phyloP scores from a whole-genome alignment of 2,797 vertebrate species.

The Lepus oiostolus region DNA sequence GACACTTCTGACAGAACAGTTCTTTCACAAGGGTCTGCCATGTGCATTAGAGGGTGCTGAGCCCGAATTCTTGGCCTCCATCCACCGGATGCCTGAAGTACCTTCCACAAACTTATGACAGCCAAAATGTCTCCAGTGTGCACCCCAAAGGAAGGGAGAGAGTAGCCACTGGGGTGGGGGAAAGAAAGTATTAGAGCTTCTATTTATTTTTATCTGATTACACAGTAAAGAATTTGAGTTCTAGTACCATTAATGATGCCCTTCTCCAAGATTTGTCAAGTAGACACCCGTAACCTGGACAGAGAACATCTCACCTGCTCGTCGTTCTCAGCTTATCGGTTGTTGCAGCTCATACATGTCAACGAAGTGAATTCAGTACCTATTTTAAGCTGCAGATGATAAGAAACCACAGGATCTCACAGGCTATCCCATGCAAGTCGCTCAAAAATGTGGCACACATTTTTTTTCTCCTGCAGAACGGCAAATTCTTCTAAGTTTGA shows the following conservation, averaged over 20 bases:
- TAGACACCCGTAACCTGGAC: background rate
- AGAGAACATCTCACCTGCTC: background rate
- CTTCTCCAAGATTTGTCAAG: background rate
- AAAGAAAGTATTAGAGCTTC: background rate
- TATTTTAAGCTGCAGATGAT: conserved; percentile 2
- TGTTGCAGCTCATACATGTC: background rate
- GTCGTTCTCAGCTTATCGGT: background rate
- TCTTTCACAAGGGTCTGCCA: background rate
- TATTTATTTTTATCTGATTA: background rate
- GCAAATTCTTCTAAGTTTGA: conserved; percentile 15
- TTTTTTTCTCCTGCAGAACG: background rate
- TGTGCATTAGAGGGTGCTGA: background rate
- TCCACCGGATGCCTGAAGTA: background rate
- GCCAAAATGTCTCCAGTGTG: background rate
- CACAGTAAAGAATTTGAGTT: conserved; percentile 31
- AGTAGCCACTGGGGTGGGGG: background rate
- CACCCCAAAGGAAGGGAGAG: background rate
- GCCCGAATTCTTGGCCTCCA: background rate
- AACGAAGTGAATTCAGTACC: background rate
- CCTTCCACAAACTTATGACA: background rate
- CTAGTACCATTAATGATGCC: background rate
- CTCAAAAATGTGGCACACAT: background rate
- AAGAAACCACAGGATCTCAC: background rate
- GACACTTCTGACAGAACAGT: background rate
- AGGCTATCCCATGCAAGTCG: background rate